phyloP scores from a whole-genome alignment of 1,140 invertebrate genomes.

The Orius laevigatus region DNA sequence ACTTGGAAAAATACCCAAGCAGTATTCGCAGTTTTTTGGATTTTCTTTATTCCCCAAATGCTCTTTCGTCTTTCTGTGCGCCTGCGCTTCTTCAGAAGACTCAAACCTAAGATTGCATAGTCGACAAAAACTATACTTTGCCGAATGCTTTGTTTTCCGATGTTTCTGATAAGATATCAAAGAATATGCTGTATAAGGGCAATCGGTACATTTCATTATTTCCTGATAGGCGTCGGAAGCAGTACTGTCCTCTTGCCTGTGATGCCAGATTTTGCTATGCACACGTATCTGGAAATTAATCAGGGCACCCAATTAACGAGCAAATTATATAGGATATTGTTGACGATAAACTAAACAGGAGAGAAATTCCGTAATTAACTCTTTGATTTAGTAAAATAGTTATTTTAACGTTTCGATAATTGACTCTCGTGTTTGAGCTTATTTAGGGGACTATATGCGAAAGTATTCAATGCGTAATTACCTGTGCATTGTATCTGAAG shows the following conservation, averaged over 20 bases:
- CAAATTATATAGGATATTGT: no score
- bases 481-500: constrained; percentile 51
- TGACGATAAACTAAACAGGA: no score
- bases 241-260: constrained; percentile 28
- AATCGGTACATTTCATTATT: constrained; percentile 30
- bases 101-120: constrained; percentile 45
- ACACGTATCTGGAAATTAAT: constrained; percentile 34
- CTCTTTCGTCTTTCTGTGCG: constrained; percentile 39
- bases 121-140: constrained; percentile 41
- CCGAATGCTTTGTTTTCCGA: constrained; percentile 24
- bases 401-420: no score
- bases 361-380: no score
- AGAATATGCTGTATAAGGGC: constrained; percentile 23
- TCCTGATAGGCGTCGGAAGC: constrained; percentile 48
- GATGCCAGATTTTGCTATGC: constrained; percentile 38
- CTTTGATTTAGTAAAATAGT: no score
- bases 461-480: constrained; percentile 43
- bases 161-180: constrained; percentile 42
- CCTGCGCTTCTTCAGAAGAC: constrained; percentile 38
- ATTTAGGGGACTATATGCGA: no score
- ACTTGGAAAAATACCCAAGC: constrained; percentile 31
- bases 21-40: constrained; percentile 40
- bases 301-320: no score
- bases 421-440: no score
- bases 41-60: constrained; percentile 27